Base-by-base conservation (phyloP, 1,140 invertebrate species). In the Drosophila equinoxialis region DNA sequence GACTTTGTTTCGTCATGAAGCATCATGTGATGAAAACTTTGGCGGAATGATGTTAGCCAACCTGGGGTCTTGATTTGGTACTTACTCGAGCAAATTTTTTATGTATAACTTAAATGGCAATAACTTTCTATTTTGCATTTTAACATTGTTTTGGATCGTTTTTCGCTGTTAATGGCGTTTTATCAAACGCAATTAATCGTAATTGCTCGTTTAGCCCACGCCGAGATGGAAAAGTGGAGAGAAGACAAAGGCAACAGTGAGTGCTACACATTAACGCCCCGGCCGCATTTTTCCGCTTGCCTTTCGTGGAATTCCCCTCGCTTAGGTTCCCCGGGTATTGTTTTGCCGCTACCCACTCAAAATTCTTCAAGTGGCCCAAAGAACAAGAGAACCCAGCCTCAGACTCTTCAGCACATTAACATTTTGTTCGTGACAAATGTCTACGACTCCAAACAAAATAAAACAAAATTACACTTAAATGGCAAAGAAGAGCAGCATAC, bases 111-210 rank as follows among this genome's bases (percentile, higher is more conserved):
- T 45, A 20, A 11, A 17, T 20, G 26, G 57, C 57, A 79, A 55
- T 76, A 78, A 68, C 61, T 86, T 74, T 70, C 68, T 78, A 68
- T 65, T 78, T 79, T 73, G 82, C 72, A 79, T 76, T 72, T 80
- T 79, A 51, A 51, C 45, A 51, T 51, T 51, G 45, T 51, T 51
- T 51, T 51, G 45, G 17, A 51, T 23, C 45, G 45, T 51, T 51
- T 51, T 51, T 51, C 17, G 45, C 10, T 51, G 45, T 86, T 87
- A 86, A 86, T 79, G 83, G 72, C 70, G 68, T 80, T 89, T 80
- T 89, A 89, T 87, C 83, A 83, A 83, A 89, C 74, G 70, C 80
- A 79, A 87, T 87, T 89, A 89, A 87, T 87, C 83, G 83, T 89
- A 87, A 87, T 89, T 89, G 84, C 73, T 77, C 84, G 77, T 83